Percentiles rank a stretch among this genome's conserved stretches.
Evolutionary conservation across 2,113 vertebrate genomes (phyloP).

Genomic region (Phrynocephalus versicolor): DNA sequence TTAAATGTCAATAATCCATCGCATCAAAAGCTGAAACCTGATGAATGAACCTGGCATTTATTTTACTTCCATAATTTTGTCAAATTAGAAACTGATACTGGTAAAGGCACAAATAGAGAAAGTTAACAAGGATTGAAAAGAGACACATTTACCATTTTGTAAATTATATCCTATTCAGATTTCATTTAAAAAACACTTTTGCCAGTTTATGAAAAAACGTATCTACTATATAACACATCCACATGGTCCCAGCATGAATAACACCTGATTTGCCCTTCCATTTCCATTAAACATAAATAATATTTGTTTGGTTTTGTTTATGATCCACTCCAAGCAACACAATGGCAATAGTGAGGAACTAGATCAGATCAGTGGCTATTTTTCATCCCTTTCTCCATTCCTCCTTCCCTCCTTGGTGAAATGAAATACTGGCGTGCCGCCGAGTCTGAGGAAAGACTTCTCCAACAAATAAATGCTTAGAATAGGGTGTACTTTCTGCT

Average conservation of each 20-base stretch:
- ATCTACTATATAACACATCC: too few species aligned
- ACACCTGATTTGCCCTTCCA: neutral
- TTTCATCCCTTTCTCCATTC: neutral
- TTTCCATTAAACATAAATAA: neutral
- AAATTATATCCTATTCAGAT: too few species aligned
- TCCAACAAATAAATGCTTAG: neutral
- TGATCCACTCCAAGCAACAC: neutral
- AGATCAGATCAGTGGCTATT: neutral
- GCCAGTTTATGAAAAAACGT: too few species aligned
- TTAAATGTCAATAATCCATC: too few species aligned
- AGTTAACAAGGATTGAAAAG: too few species aligned
- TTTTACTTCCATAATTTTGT: too few species aligned
- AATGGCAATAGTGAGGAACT: neutral
- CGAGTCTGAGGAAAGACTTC: neutral
- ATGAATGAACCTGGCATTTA: too few species aligned
- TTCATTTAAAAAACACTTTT: too few species aligned
- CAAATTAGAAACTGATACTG: too few species aligned
- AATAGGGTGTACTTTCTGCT: neutral
- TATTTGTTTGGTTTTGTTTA: neutral
- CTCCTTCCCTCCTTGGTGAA: neutral
- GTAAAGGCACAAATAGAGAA: too few species aligned
- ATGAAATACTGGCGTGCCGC: neutral
- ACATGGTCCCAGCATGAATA: neutral
- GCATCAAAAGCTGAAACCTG: too few species aligned
- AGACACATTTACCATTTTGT: too few species aligned